These are phyloP conservation scores for Ophonus ardosiacus DNA, from an alignment of 2,888 invertebrate species.

Conservation along the genomic window DNA sequence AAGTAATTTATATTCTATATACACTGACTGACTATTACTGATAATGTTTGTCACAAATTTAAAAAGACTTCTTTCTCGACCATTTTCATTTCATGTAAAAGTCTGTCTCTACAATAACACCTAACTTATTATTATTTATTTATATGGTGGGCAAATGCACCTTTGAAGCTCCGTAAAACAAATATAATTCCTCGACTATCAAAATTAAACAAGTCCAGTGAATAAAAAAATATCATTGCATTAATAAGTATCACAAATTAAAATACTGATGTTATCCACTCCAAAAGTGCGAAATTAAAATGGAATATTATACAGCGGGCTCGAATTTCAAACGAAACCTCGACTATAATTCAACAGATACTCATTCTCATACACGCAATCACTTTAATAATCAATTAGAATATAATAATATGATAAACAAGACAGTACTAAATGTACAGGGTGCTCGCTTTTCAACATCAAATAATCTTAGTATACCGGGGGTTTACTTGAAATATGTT, in stretches of 20 bases:
- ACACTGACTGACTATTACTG: slow-evolving; percentile 52
- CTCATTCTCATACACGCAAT: too few relatives aligned
- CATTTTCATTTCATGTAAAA: too few relatives aligned
- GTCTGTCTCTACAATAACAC: too few relatives aligned
- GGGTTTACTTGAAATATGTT: too few relatives aligned
- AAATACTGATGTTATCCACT: slow-evolving; percentile 62
- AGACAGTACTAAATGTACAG: too few relatives aligned
- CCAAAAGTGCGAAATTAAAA: slow-evolving; percentile 61
- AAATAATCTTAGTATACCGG: too few relatives aligned
- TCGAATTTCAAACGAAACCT: background rate
- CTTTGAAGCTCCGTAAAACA: slow-evolving; percentile 50
- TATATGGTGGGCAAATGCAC: slow-evolving; percentile 58
- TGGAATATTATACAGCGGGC: slow-evolving; percentile 50
- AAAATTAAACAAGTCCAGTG: slow-evolving; percentile 44
- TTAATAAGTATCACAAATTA: slow-evolving; percentile 62
- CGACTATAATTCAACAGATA: too few relatives aligned
- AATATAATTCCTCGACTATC: slow-evolving; percentile 29
- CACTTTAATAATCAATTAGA: too few relatives aligned
- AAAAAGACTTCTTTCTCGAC: too few relatives aligned
- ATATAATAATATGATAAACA: too few relatives aligned
- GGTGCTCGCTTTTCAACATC: too few relatives aligned
- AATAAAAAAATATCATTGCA: slow-evolving; percentile 61
- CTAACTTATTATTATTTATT: slow-evolving; percentile 12
- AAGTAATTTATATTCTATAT: slow-evolving; percentile 53
- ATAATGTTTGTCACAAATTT: slow-evolving; percentile 10